Base-by-base conservation (phyloP, 2,888 invertebrate genomes). In the Clistopyga incitator region DNA sequence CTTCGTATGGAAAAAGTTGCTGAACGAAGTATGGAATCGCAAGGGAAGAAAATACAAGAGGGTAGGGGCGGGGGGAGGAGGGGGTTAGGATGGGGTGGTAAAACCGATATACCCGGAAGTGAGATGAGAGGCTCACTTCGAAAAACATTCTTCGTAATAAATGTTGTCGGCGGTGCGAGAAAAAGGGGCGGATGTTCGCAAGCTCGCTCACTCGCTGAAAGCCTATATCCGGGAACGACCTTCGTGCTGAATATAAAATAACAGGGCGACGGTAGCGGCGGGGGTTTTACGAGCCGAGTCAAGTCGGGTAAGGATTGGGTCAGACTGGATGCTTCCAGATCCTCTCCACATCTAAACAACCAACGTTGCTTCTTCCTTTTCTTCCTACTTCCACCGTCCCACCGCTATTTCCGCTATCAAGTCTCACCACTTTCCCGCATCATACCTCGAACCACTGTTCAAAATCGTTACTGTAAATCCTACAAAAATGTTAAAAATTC, bases 71-170 rank as follows among this genome's bases (percentile, higher is more conserved):
- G 34, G 15, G 47, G 74, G 29, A 47, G 42, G 20, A 76, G 50
- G n/a, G n/a, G n/a, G n/a, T n/a, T n/a, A 8, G 82, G 72, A 67
- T 67, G 74, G 71, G 29, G 65, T 6, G 68, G 42, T 18, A 74
- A 77, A 80, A 74, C 75, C 38, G 59, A 71, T 71, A 75, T 70
- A 78, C n/a, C 81, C 76, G 75, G 75, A 78, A 83, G 80, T 64
- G 74, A 64, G 50, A 78, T 42, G 78, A 72, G 67, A 59, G 71
- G 68, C 38, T 56, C 64, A 64, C 78, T 84, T 81, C 56, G 65
- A 75, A 81, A 84, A 84, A 84, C 81, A 84, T 84, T 81, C 78
- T 81, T 78, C 78, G 81, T n/a, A n/a, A 84, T 84, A 81, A 84
- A 84, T 81, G 84, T 84, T 67, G 64, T 59, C 78, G 81, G 11